Evolutionary conservation across 2,888 invertebrate genomes (phyloP).

Genomic region (Hydroisotoma schaefferi): DNA sequence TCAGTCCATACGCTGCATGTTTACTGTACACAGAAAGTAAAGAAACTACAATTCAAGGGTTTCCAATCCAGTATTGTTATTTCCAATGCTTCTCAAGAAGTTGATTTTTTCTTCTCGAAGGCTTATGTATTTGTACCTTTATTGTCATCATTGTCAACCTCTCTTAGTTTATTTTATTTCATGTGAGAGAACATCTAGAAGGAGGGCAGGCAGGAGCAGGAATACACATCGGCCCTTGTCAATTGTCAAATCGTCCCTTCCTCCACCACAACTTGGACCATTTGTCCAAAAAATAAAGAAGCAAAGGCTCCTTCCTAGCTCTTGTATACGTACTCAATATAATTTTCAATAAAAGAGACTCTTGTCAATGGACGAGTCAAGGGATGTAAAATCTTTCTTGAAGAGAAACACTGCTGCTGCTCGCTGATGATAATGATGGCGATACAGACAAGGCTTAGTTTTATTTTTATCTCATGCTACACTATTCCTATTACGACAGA

Average conservation of each 20-base stretch:
- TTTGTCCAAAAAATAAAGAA: background rate
- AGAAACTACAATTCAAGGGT: no score
- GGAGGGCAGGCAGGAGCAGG: no score
- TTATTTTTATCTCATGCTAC: no score
- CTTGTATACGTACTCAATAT: background rate
- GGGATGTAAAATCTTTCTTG: no score
- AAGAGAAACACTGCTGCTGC: no score
- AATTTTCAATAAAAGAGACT: conserved; percentile 3
- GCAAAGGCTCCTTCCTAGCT: background rate
- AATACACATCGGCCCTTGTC: background rate
- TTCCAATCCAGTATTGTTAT: no score
- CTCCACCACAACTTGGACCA: background rate
- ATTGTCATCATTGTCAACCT: conserved; percentile 4
- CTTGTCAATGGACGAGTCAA: conserved; percentile 1
- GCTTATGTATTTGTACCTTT: conserved; percentile 4
- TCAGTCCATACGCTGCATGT: no score
- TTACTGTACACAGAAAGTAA: no score
- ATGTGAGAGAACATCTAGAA: no score
- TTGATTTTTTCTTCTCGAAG: background rate
- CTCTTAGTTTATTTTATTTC: no score
- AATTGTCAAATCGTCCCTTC: background rate
- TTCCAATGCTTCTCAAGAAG: background rate
- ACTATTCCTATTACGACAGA: no score
- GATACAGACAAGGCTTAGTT: no score
- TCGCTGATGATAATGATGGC: background rate